Evolutionary conservation across 2,797 vertebrate species (phyloP).

Genomic region (Lates japonicus): DNA sequence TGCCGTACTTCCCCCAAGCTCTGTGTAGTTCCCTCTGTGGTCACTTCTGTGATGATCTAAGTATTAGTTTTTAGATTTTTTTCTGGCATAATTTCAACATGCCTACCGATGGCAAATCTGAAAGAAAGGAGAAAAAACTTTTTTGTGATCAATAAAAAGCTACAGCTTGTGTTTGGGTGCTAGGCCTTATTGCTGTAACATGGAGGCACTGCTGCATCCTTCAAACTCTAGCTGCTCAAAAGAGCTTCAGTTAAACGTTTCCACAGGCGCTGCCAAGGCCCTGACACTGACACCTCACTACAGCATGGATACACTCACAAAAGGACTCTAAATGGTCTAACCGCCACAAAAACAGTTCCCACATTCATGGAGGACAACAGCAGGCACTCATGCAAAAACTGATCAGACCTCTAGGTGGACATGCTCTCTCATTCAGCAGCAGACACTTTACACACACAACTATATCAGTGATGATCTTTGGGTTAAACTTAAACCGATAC

Average conservation of each 20-base stretch:
- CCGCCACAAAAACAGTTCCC: conserved; percentile 69
- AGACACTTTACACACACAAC: conserved; percentile 18
- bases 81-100: conserved; percentile 10
- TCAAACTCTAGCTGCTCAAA: conserved; percentile 44
- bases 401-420: conserved; percentile 21
- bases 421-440: conserved; percentile 19
- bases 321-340: conserved; percentile 64
- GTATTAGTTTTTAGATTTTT: background rate
- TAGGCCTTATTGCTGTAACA: conserved; percentile 12
- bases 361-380: conserved; percentile 60
- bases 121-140: conserved; percentile 3
- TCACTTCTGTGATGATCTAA: conserved; percentile 10
- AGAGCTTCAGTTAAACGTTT: conserved; percentile 73
- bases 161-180: conserved; percentile 5
- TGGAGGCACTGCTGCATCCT: conserved; percentile 42
- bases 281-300: conserved; percentile 71
- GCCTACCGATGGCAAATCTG: background rate
- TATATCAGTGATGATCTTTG: conserved; percentile 5
- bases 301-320: conserved; percentile 70
- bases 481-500: conserved; percentile 15
- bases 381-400: conserved; percentile 32
- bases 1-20: background rate
- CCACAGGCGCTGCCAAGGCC: conserved; percentile 73
- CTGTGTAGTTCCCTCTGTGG: too few species aligned
- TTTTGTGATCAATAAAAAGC: background rate